phyloP scores from a whole-genome alignment of 2,888 invertebrate species.

The Andrena hattorfiana region DNA sequence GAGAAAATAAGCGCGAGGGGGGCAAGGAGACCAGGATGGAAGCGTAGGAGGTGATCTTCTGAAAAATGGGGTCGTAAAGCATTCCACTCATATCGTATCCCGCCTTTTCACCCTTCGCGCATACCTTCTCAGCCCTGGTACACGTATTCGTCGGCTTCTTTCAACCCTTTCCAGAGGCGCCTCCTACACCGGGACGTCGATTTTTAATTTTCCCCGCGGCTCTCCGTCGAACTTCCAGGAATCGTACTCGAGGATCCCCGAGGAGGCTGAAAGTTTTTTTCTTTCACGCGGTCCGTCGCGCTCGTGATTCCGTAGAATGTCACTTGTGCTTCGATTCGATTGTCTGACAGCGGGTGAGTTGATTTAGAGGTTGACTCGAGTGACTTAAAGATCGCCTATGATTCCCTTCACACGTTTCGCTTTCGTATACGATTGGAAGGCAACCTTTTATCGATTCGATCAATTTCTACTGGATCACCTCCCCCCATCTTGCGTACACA shows the following conservation, averaged over 20 bases:
- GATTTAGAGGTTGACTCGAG: too few species aligned
- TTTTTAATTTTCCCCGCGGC: slow-evolving; percentile 68
- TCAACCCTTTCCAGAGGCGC: slow-evolving; percentile 58
- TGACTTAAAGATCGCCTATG: too few species aligned
- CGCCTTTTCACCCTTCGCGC: slow-evolving; percentile 62
- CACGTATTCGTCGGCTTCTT: slow-evolving; percentile 63
- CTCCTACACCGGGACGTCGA: slow-evolving; percentile 42
- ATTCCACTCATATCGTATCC: slow-evolving; percentile 79
- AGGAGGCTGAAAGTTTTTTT: background rate
- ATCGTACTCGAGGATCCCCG: background rate
- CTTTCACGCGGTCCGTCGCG: background rate
- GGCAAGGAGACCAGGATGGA: slow-evolving; percentile 42
- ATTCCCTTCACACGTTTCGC: too few species aligned
- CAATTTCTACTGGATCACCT: too few species aligned
- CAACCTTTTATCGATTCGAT: too few species aligned
- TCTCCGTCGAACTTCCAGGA: background rate
- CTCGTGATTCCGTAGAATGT: background rate
- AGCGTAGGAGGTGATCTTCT: slow-evolving; percentile 75
- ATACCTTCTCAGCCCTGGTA: slow-evolving; percentile 43
- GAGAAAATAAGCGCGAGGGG: slow-evolving; percentile 39
- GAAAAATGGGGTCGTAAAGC: slow-evolving; percentile 81
- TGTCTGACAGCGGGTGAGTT: too few species aligned
- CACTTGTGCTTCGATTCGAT: too few species aligned
- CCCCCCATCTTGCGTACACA: too few species aligned
- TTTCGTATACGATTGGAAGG: too few species aligned